Evolutionary conservation across 2,113 vertebrate species (phyloP).

Genomic region (Centropus unirufus): DNA sequence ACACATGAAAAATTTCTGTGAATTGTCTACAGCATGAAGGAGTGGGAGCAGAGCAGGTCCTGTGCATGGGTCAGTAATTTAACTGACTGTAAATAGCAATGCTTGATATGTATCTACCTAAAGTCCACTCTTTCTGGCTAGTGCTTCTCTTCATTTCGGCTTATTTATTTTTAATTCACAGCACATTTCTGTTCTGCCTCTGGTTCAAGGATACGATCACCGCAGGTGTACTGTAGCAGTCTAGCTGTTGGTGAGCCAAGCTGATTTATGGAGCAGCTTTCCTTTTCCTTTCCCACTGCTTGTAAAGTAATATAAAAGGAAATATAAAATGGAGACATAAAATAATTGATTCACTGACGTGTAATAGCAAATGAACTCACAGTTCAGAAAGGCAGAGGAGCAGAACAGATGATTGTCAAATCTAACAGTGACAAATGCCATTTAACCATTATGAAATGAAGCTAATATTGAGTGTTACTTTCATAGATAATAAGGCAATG

Average conservation of each 20-base stretch:
- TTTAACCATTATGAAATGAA: conserved; percentile 41
- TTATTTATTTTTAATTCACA: conserved; percentile 60
- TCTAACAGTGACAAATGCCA: conserved; percentile 65
- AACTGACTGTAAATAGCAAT: neutral
- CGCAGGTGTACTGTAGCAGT: neutral
- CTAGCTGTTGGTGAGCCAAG: conserved; percentile 15
- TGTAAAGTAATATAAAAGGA: conserved; percentile 59
- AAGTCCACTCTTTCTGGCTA: neutral
- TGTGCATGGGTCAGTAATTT: neutral
- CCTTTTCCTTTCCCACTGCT: conserved; percentile 33
- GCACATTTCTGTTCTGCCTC: conserved; percentile 11
- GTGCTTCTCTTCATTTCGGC: neutral
- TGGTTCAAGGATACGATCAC: conserved; percentile 49
- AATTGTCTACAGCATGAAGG: neutral
- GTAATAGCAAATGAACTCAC: conserved; percentile 58
- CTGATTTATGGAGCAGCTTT: conserved; percentile 63
- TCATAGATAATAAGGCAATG: conserved; percentile 18
- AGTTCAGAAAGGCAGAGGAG: conserved; percentile 57
- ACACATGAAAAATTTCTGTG: neutral
- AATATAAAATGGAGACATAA: conserved; percentile 67
- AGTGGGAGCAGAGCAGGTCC: accelerated
- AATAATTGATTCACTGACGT: conserved; percentile 71
- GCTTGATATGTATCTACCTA: neutral
- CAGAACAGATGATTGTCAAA: conserved; percentile 64
- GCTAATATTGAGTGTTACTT: conserved; percentile 39